These are phyloP conservation scores for Torymus tubicola DNA, from an alignment of 2,888 invertebrate species.

Conservation along the genomic window DNA sequence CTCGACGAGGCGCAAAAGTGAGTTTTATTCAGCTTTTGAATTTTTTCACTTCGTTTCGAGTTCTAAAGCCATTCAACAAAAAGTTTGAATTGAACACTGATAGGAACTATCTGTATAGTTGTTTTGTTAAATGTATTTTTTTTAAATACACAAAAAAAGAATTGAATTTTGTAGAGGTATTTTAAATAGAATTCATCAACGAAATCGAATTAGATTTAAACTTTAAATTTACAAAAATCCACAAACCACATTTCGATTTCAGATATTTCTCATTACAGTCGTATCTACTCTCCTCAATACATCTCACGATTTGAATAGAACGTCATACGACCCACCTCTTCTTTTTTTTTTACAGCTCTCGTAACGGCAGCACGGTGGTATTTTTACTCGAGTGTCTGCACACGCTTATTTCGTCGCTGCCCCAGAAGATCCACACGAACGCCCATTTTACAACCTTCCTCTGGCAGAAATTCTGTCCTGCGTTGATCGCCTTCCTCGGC, in stretches of 20 bases:
- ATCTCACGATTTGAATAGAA: too few species aligned
- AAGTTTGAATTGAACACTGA: too few species aligned
- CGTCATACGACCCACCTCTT: too few species aligned
- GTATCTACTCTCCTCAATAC: too few species aligned
- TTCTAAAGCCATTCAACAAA: too few species aligned
- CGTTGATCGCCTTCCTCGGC: slow-evolving; percentile 90
- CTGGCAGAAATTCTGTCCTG: slow-evolving; percentile 96
- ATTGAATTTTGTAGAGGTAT: too few species aligned
- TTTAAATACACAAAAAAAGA: too few species aligned
- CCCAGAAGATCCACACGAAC: slow-evolving; percentile 89
- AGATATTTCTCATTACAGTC: background rate
- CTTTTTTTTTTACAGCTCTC: slow-evolving; percentile 62
- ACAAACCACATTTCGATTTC: background rate
- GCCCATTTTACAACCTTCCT: slow-evolving; percentile 91
- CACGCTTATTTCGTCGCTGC: slow-evolving; percentile 89
- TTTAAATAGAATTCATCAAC: background rate
- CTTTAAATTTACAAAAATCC: too few species aligned
- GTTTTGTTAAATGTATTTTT: too few species aligned
- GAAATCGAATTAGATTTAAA: background rate
- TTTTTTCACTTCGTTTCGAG: too few species aligned
- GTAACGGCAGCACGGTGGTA: slow-evolving; percentile 82
- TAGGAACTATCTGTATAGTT: too few species aligned
- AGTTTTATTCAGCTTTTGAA: slow-evolving; percentile 63
- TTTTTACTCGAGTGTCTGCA: slow-evolving; percentile 92
- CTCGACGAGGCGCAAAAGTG: slow-evolving; percentile 89